Evolutionary conservation across 2,113 vertebrate genomes (phyloP), one percentile per base, ranked within the genome.

Genomic region (Heterocephalus glaber): DNA sequence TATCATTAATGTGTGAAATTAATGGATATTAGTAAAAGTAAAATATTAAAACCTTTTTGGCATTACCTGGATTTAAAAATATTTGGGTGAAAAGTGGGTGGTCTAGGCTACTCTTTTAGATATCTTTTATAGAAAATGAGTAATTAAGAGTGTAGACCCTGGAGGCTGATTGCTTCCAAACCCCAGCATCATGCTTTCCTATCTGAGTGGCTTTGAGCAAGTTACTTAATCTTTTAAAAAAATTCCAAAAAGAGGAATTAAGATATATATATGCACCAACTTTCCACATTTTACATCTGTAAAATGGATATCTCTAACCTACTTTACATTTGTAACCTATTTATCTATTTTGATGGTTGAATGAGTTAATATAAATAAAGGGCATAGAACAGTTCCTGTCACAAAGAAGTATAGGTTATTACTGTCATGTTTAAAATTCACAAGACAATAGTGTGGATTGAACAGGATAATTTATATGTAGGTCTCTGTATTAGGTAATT

Each of bases 261-360:
- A n/a, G n/a, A n/a, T n/a, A n/a, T n/a, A n/a, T n/a, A n/a, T n/a
- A n/a, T n/a, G n/a, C n/a, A n/a, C n/a, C n/a, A n/a, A n/a, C n/a
- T n/a, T n/a, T n/a, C n/a, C n/a, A n/a, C n/a, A n/a, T 82, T 94
- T 26, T 44, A 82, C 74, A 92, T 86, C 28, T 89, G 24, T 83
- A 56, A 96, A 90, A 54, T 82, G 54, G 16, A 91, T 68, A 41
- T 80, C 76, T 97, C 56, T 77, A 30, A 47, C 81, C 52, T 92
- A 22, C 24, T 35, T 79, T n/a, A 65, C 1, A 87, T 68, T 76
- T 95, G 58, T 65, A 30, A 44, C 81, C 52, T 92, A 19, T 30
- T 35, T 79, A 82, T 41, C 63, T 93, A 47, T 65, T 72, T 10
- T 80, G 66, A 92, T 7, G 49, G 22, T 52, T 90, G 47, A 74